A percentile compares a stretch with the other conserved stretches of the same genome.
Evolutionary conservation across 2,888 invertebrate species (phyloP).

Genomic region (Blastobasis lacticolella): DNA sequence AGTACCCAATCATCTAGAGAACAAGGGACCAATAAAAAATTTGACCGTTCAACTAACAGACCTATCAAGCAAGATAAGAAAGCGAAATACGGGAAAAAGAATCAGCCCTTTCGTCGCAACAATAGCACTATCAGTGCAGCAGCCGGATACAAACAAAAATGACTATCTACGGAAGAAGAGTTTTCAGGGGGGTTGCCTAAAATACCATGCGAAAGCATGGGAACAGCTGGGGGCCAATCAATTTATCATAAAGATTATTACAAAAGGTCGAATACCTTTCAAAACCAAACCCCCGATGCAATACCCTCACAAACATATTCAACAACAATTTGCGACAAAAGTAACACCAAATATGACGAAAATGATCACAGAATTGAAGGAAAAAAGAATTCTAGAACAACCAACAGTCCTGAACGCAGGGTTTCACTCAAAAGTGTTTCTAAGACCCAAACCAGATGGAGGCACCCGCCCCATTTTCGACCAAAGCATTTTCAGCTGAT

Average conservation of each 20-base stretch:
- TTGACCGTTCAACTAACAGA: not conserved
- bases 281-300: not conserved
- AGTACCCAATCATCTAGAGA: no score
- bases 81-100: not conserved
- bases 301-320: not conserved
- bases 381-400: not conserved
- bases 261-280: slow-evolving; percentile 3
- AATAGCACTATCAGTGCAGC: not conserved
- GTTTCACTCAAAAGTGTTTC: slow-evolving; percentile 4
- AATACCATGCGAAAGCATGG: not conserved
- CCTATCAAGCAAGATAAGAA: not conserved
- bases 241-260: slow-evolving; percentile 4
- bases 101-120: not conserved
- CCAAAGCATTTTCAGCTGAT: slow-evolving; percentile 9
- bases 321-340: not conserved
- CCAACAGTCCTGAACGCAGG: not conserved
- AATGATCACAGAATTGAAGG: not conserved
- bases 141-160: not conserved
- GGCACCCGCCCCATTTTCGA: not conserved
- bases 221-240: not conserved
- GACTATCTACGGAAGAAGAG: not conserved
- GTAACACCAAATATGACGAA: not conserved
- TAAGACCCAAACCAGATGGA: not conserved
- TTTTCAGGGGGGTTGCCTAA: not conserved
- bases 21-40: no score